Conservation (phyloP, 2,797 vertebrate genomes). For the Macropodus opercularis region DNA sequence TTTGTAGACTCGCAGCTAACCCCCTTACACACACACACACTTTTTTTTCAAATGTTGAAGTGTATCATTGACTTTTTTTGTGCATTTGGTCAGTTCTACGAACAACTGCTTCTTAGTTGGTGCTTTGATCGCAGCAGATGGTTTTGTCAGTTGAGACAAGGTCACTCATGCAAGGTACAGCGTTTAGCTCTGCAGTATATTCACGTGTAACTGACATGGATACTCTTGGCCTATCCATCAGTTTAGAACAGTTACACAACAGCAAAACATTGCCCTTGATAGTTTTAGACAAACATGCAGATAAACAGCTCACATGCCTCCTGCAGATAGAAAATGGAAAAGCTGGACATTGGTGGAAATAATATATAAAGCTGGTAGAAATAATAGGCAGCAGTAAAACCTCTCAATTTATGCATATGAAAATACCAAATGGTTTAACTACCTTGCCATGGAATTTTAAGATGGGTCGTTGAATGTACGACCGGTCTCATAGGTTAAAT, state of each 20-base stretch:
- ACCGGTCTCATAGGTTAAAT: background rate
- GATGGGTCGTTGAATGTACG: background rate
- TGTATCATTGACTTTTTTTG: background rate
- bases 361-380: too few relatives aligned
- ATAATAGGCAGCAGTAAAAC: too few relatives aligned
- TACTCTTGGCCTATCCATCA: conserved; percentile 7
- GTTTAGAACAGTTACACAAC: background rate
- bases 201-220: background rate
- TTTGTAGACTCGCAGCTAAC: conserved; percentile 28
- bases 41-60: too few relatives aligned
- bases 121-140: background rate
- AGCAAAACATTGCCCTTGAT: background rate
- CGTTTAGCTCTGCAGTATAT: background rate
- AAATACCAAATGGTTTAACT: background rate
- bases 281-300: background rate
- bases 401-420: background rate
- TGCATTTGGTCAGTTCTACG: background rate
- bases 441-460: background rate
- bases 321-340: background rate
- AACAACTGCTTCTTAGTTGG: background rate
- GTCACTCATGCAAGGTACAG: background rate
- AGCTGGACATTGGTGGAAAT: too few relatives aligned
- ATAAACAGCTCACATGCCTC: background rate
- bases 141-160: conserved; percentile 20
- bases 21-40: background rate